Base-by-base conservation (phyloP, 2,113 vertebrate species). In the Oryctolagus cuniculus region DNA sequence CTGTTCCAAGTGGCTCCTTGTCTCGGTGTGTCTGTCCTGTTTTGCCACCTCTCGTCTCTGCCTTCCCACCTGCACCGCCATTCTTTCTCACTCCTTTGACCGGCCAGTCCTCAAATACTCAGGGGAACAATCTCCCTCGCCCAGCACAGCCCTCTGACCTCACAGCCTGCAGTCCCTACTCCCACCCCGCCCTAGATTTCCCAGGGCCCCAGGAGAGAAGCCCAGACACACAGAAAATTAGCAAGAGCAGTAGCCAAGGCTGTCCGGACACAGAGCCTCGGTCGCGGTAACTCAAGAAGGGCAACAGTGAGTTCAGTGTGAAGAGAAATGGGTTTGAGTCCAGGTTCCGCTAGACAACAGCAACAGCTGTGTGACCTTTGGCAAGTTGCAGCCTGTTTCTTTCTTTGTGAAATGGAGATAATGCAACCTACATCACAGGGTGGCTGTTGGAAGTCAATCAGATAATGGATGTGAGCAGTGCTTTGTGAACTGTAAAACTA, bases 401-500 rank as follows among this genome's bases (percentile, higher is more conserved):
- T 58, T 73, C 58, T 67, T 75, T 72, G 70, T 87, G 55, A 94
- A 72, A 69, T 55, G 64, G 91, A 96, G 81, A 89, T 77, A 11
- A 67, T 19, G 66, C 53, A 53, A 66, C 69, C 66, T 51, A 80
- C 38, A 27, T 88, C 78, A 64, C 44, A 78, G 63, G 51, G 77
- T 6, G 74, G 69, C 93, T 95, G 90, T 77, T 89, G 38, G 80
- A 75, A 94, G 66, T 55, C 83, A 78, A 73, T 83, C 95, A 85
- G 90, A 90, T 79, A 90, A 63, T 61, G 80, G 53, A 78, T 75
- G 44, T 85, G 92, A 95, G 96, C 55, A 87, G 83, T 78, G 92
- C 77, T 95, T 83, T 96, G 85, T 90, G 81, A 93, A 94, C 92
- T 90, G 80, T 95, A 84, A 95, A 90, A 64, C 81, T 88, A 8